Evolutionary conservation across 2,113 vertebrate species (phyloP).

Genomic region (Callospermophilus lateralis): DNA sequence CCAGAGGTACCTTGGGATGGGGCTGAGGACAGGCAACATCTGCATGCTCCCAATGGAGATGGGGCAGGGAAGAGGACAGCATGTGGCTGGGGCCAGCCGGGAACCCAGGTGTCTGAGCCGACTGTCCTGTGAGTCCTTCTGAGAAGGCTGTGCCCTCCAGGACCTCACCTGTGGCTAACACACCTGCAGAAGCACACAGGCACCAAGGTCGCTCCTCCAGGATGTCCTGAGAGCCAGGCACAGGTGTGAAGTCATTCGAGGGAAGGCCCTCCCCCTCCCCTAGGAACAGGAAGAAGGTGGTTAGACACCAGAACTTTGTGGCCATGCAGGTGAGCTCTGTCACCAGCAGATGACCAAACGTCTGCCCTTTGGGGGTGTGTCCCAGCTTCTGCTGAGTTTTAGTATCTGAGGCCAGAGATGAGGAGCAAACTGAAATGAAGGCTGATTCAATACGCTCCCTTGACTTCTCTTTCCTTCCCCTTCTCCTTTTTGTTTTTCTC

Average conservation of each 20-base stretch:
- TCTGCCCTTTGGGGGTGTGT: background rate
- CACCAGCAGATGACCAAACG: background rate
- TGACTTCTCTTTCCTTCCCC: background rate
- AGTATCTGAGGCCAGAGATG: background rate
- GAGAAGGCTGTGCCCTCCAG: background rate
- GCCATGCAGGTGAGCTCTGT: background rate
- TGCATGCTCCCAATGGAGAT: background rate
- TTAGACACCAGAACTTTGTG: slow-evolving; percentile 28
- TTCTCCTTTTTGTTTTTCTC: background rate
- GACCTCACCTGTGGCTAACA: background rate
- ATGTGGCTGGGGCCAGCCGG: background rate
- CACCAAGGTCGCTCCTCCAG: background rate
- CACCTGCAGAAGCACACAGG: fast-evolving
- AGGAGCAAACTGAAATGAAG: background rate
- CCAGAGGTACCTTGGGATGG: background rate
- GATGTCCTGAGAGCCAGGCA: background rate
- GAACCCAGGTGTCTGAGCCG: background rate
- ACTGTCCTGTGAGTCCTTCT: background rate
- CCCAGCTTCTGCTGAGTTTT: background rate
- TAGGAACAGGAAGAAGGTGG: background rate
- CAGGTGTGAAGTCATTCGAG: background rate
- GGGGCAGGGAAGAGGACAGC: background rate
- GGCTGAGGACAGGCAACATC: too few species aligned
- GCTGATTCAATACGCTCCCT: background rate
- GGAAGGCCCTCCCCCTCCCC: background rate